phyloP scores from a whole-genome alignment of 2,888 invertebrate species.

The Lasioglossum zephyrum region DNA sequence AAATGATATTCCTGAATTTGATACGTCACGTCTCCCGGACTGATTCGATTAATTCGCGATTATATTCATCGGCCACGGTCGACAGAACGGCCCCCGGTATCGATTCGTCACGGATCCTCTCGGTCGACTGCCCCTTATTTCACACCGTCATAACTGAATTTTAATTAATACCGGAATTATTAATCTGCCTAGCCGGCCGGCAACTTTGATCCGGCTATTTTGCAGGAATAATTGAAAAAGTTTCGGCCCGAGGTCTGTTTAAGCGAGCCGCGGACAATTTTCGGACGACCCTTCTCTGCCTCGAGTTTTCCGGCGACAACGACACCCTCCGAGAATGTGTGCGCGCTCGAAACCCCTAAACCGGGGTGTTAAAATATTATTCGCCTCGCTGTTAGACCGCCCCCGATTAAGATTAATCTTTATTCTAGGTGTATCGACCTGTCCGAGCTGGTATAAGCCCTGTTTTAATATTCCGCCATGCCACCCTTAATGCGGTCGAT shows the following conservation, averaged over 20 bases:
- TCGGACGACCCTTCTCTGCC: neutral
- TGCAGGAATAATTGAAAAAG: conserved; percentile 64
- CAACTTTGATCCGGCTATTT: conserved; percentile 55
- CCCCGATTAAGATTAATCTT: neutral
- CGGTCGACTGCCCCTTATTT: conserved; percentile 53
- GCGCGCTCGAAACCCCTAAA: neutral
- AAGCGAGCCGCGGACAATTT: conserved; percentile 2
- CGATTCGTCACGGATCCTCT: conserved; percentile 47
- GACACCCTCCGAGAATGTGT: neutral
- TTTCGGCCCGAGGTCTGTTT: conserved; percentile 25
- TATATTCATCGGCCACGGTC: conserved; percentile 28
- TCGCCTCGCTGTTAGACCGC: neutral
- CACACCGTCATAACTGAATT: conserved; percentile 47
- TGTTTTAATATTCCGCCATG: no score
- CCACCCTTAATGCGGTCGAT: no score
- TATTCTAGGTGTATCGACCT: neutral
- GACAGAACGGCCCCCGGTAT: conserved; percentile 15
- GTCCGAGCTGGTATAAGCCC: no score
- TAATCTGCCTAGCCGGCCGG: conserved; percentile 47
- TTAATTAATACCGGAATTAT: conserved; percentile 64
- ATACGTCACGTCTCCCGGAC: conserved; percentile 41
- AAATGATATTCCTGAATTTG: conserved; percentile 48
- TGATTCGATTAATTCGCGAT: conserved; percentile 61
- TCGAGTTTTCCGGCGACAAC: neutral
- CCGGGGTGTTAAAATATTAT: conserved; percentile 5